phyloP scores from a whole-genome alignment of 2,888 invertebrate genomes.

The Orthonevra nobilis region DNA sequence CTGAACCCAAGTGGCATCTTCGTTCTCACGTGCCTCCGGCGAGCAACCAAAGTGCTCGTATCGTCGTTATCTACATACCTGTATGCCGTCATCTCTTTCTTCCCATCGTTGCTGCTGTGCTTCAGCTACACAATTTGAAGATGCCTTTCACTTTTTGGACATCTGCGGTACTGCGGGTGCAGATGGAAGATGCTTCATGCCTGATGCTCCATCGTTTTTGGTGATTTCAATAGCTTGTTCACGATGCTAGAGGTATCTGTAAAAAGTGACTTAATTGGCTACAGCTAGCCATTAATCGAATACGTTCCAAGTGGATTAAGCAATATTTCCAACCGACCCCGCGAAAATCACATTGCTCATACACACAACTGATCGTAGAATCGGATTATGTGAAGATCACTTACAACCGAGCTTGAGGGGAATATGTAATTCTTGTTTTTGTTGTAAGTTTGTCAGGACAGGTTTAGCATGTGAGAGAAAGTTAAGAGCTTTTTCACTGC shows the following conservation, averaged over 20 bases:
- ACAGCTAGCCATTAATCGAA: slow-evolving; percentile 47
- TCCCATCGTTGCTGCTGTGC: neutral
- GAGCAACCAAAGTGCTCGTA: slow-evolving; percentile 27
- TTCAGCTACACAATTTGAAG: neutral
- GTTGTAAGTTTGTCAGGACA: slow-evolving; percentile 43
- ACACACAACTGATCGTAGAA: slow-evolving; percentile 1
- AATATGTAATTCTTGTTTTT: neutral
- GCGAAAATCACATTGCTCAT: neutral
- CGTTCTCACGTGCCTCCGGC: slow-evolving; percentile 35
- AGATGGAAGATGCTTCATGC: slow-evolving; percentile 50
- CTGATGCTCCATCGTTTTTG: slow-evolving; percentile 15
- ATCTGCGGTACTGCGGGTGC: slow-evolving; percentile 50
- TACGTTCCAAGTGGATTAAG: slow-evolving; percentile 44
- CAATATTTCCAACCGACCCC: slow-evolving; percentile 30
- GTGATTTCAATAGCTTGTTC: slow-evolving; percentile 34
- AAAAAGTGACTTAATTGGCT: slow-evolving; percentile 63
- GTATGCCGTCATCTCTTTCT: slow-evolving; percentile 14
- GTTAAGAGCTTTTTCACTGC: slow-evolving; percentile 4
- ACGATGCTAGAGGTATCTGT: slow-evolving; percentile 21
- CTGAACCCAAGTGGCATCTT: slow-evolving; percentile 47
- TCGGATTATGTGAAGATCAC: slow-evolving; percentile 34
- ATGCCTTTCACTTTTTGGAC: slow-evolving; percentile 65
- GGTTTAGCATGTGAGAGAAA: slow-evolving; percentile 52
- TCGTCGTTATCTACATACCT: slow-evolving; percentile 18
- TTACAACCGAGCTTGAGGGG: slow-evolving; percentile 2